These are phyloP conservation scores for Euzophera pinguis DNA, from an alignment of 2,888 invertebrate genomes.

Conservation along the genomic window DNA sequence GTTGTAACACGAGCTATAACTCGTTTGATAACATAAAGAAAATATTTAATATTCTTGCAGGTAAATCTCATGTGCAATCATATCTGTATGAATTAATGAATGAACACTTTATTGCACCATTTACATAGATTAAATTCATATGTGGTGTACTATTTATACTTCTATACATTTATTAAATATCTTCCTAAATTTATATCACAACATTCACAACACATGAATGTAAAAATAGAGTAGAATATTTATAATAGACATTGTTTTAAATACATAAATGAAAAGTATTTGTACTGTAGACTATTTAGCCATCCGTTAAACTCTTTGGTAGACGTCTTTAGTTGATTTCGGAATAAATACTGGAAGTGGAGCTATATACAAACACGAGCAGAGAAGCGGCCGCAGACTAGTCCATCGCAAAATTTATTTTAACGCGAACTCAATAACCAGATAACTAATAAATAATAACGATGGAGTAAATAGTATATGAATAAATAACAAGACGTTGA, in stretches of 20 bases:
- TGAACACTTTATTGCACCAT: too few species aligned
- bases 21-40: too few species aligned
- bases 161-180: neutral
- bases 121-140: too few species aligned
- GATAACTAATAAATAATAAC: neutral
- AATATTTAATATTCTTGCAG: too few species aligned
- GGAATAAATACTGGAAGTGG: conserved; percentile 9
- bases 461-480: neutral
- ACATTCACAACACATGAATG: conserved; percentile 14
- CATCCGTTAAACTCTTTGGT: conserved; percentile 5
- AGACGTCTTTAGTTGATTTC: conserved; percentile 2
- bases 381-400: conserved; percentile 4
- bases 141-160: too few species aligned
- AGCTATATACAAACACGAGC: neutral
- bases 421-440: neutral
- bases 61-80: too few species aligned
- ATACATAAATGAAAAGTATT: conserved; percentile 13
- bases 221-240: neutral
- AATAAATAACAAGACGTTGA: too few species aligned
- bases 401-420: neutral
- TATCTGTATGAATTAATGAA: too few species aligned
- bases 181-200: conserved; percentile 12
- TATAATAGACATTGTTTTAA: neutral
- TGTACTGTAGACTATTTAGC: conserved; percentile 7
- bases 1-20: too few species aligned